phyloP scores from a whole-genome alignment of 2,113 vertebrate genomes.

The Ibidorhyncha struthersii region DNA sequence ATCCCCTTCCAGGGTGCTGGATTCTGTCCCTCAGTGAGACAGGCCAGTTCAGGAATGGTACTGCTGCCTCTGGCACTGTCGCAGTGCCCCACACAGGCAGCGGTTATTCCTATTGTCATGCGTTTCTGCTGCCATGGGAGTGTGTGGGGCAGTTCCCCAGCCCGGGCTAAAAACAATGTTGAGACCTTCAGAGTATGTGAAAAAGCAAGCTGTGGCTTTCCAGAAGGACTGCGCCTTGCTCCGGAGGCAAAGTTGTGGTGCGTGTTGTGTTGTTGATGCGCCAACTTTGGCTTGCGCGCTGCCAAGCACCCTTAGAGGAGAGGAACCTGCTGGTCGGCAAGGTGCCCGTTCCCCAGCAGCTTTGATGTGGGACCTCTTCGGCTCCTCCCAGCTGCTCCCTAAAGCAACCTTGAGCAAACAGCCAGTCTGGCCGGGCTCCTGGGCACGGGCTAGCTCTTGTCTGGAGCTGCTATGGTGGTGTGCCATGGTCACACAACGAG shows the following conservation, averaged over 20 bases:
- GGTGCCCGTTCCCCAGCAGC: neutral
- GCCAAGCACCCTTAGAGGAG: neutral
- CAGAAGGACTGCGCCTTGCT: neutral
- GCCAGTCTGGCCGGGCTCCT: neutral
- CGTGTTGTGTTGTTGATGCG: fast-evolving
- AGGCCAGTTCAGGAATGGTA: fast-evolving
- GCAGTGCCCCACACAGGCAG: fast-evolving
- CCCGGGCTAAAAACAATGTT: neutral
- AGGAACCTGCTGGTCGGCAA: neutral
- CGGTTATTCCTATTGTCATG: neutral
- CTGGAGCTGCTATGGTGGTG: neutral
- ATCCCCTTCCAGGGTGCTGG: neutral
- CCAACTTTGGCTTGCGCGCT: neutral
- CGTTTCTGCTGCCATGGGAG: neutral
- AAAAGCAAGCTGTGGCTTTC: fast-evolving
- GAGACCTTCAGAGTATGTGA: neutral
- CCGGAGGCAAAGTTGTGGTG: neutral
- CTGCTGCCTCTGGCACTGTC: neutral
- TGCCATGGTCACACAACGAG: fast-evolving
- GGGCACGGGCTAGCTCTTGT: neutral
- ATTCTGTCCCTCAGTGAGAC: neutral
- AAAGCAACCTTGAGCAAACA: neutral
- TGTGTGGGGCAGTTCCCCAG: neutral
- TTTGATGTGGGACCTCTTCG: neutral
- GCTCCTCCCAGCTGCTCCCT: neutral